Percentiles rank a stretch among this genome's conserved stretches.
These are phyloP conservation scores for Oligia latruncula DNA, from an alignment of 2,888 invertebrate species.

Conservation along the genomic window DNA sequence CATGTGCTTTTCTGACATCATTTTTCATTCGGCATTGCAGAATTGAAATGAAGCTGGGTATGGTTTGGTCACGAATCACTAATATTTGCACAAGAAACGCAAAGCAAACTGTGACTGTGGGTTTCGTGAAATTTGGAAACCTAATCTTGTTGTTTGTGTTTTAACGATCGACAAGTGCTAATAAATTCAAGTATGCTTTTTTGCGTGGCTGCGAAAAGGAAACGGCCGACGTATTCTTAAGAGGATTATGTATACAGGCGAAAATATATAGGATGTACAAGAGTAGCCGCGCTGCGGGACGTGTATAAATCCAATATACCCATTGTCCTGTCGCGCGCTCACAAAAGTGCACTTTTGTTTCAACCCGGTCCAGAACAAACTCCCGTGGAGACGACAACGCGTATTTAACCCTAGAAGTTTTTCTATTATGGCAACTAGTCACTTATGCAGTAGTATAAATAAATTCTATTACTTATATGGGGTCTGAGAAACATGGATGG, in stretches of 20 bases:
- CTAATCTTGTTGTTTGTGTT: constrained; percentile 43
- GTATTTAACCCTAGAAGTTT: constrained; percentile 59
- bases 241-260: constrained; percentile 56
- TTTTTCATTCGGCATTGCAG: constrained; percentile 11
- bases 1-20: constrained; percentile 22
- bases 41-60: constrained; percentile 27
- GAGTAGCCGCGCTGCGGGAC: constrained; percentile 77
- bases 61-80: constrained; percentile 11
- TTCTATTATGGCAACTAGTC: constrained; percentile 57
- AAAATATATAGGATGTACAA: constrained; percentile 67
- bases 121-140: constrained; percentile 47
- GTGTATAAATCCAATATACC: constrained; percentile 81
- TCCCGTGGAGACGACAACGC: constrained; percentile 67
- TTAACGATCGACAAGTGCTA: constrained; percentile 60
- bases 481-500: constrained; percentile 45
- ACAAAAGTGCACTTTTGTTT: constrained; percentile 78
- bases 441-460: constrained; percentile 53
- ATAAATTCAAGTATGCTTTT: constrained; percentile 60
- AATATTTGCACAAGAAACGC: constrained; percentile 26
- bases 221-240: constrained; percentile 40
- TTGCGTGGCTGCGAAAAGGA: constrained; percentile 50
- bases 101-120: constrained; percentile 13
- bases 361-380: constrained; percentile 69
- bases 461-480: constrained; percentile 56
- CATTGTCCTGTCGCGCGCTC: constrained; percentile 84